Conservation (phyloP, 2,888 invertebrate species). For the Caenorhabditis wallacei region DNA sequence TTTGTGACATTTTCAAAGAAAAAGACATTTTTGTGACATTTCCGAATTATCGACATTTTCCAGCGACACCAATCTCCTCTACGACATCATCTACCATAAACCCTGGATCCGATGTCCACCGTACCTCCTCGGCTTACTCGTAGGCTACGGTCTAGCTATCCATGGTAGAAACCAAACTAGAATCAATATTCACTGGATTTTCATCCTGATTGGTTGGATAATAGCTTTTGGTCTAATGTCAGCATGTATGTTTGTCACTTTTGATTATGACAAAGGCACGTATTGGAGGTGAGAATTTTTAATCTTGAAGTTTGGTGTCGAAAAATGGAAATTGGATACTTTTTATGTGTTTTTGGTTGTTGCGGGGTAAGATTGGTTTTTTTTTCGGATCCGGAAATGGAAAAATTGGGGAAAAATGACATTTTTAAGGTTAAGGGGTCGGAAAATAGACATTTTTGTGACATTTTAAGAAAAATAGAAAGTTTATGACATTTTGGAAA, state of each 20-base stretch:
- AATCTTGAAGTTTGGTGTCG: not conserved
- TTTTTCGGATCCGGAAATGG: too few species aligned
- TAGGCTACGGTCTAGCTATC: slow-evolving; percentile 82
- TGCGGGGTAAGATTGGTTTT: too few species aligned
- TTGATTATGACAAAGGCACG: slow-evolving; percentile 50
- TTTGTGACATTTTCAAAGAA: too few species aligned
- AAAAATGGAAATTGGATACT: too few species aligned
- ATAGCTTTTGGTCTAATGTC: slow-evolving; percentile 32
- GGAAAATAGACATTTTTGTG: too few species aligned
- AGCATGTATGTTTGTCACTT: slow-evolving; percentile 46
- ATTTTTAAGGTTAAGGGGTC: not conserved
- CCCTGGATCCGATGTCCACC: slow-evolving; percentile 84
- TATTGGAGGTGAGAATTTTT: slow-evolving; percentile 47
- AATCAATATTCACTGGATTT: slow-evolving; percentile 24
- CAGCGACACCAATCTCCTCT: not conserved
- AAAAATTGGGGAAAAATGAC: not conserved
- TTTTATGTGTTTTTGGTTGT: too few species aligned
- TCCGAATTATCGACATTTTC: not conserved
- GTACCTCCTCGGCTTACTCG: slow-evolving; percentile 83
- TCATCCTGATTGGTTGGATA: slow-evolving; percentile 45
- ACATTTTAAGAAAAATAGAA: too few species aligned
- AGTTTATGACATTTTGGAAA: not conserved
- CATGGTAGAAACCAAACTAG: slow-evolving; percentile 23
- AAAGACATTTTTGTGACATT: too few species aligned
- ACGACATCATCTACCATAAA: slow-evolving; percentile 79